Evolutionary conservation across 2,113 vertebrate genomes (phyloP).

Genomic region (Brevimyrus niger): DNA sequence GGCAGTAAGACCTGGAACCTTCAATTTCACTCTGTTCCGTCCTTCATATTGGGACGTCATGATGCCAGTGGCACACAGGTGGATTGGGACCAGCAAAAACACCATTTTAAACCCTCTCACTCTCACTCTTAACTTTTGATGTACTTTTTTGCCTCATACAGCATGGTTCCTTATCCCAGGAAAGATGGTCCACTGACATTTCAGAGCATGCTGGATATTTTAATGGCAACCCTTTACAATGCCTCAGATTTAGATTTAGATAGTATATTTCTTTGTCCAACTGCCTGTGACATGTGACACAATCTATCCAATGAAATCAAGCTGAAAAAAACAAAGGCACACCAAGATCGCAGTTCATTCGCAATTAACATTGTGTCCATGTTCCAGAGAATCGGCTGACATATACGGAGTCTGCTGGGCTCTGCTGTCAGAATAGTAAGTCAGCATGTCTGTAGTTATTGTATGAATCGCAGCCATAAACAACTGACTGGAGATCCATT

Average conservation of each 20-base stretch:
- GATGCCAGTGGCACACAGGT: not conserved
- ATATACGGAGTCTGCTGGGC: not conserved
- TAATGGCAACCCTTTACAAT: not conserved
- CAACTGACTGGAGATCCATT: not conserved
- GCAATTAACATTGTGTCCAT: not conserved
- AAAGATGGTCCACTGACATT: slow-evolving; percentile 8
- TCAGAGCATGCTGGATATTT: not conserved
- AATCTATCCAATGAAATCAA: not conserved
- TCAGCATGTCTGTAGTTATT: not conserved
- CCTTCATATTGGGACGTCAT: not conserved
- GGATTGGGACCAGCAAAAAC: not conserved
- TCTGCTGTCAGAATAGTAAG: not conserved
- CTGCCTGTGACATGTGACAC: not conserved
- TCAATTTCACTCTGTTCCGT: not conserved
- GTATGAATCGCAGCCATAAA: not conserved
- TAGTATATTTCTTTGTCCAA: not conserved
- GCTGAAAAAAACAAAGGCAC: not conserved
- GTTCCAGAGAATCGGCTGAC: not conserved
- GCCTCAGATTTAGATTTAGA: not conserved
- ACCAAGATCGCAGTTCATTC: not conserved
- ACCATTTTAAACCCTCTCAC: not conserved
- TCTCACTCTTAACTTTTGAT: not conserved
- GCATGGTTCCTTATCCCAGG: slow-evolving; percentile 12
- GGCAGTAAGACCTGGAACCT: not conserved
- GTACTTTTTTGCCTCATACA: slow-evolving; percentile 9